Evolutionary conservation across 2,797 vertebrate genomes (phyloP).

Genomic region (Karalla daura): DNA sequence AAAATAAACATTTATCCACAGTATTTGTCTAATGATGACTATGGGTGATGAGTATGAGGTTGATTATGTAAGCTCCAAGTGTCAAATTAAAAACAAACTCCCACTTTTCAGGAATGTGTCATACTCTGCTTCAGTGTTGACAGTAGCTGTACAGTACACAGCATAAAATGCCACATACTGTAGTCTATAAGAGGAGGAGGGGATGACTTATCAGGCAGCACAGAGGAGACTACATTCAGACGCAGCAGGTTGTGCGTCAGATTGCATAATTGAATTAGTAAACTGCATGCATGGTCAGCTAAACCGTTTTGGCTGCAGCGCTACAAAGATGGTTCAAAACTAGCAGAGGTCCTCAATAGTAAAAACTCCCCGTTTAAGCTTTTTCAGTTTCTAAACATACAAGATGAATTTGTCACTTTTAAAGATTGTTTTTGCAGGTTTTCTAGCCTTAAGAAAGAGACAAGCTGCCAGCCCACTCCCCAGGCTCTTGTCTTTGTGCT

Average conservation of each 20-base stretch:
- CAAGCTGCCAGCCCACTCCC: background rate
- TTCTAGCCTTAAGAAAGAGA: background rate
- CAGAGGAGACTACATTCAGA: slow-evolving; percentile 4
- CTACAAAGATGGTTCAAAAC: background rate
- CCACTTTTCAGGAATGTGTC: background rate
- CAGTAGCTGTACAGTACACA: background rate
- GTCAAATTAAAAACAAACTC: background rate
- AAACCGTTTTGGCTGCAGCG: slow-evolving; percentile 20
- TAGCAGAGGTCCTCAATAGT: background rate
- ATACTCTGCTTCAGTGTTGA: background rate
- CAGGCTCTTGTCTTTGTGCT: background rate
- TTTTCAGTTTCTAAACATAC: slow-evolving; percentile 2
- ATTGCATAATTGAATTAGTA: slow-evolving; percentile 25
- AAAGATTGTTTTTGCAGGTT: background rate
- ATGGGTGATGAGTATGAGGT: too few species aligned
- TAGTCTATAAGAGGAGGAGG: background rate
- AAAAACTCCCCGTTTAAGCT: background rate
- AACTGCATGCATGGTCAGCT: slow-evolving; percentile 25
- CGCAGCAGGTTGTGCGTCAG: slow-evolving; percentile 25
- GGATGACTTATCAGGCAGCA: background rate
- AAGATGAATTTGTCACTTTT: background rate
- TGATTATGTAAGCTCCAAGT: too few species aligned
- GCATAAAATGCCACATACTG: background rate
- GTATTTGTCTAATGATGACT: too few species aligned
- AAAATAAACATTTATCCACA: too few species aligned